Base-by-base conservation (phyloP, 2,888 invertebrate genomes). In the Augiades crinisus region DNA sequence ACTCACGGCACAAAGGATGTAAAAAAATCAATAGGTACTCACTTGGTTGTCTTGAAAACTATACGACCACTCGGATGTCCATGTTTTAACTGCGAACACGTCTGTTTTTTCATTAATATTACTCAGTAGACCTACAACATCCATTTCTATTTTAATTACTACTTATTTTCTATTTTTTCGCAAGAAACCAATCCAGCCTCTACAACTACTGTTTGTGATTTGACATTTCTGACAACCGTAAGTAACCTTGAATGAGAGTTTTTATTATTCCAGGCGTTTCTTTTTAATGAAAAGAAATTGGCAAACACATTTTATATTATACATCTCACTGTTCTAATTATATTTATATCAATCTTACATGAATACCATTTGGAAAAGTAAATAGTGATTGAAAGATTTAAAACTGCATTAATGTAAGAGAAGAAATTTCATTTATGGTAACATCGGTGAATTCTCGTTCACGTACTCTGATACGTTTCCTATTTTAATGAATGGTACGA, bases 21-120 rank as follows among this genome's bases (percentile, higher is more conserved):
- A 44, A 16, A 40, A 58, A 61, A 63, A 62, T 63, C 61, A 61
- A 64, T 58, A 64, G 65, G 67, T 69, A 79, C 80, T 73, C 62
- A 84, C 90, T 77, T 90, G 90, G 62, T 89, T 88, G 62, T 89
- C 85, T 74, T 90, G 86, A 63, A 89, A 81, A 70, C 80, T 85
- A 61, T 78, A 77, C 7, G 89, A 80, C 86, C 86, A 87, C 55
- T 89, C 84, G 3, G 86, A 76, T 53, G 86, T 88, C 89, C 89
- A 90, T 43, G 88, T 87, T 70, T 81, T 82, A 38, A 89, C 81
- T 21, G 85, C 86, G 65, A 87, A 88, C 86, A 88, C 82, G 57
- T 90, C 83, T 40, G 84, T 70, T 68, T 81, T 87, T 40, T 86
- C 87, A 60, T 87, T 77, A 58, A 85, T 86, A 70, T 85, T 87